A percentile compares a stretch with the other conserved stretches of the same genome.
Conservation (phyloP, 1,140 invertebrate species). For the Aplysia californica region DNA sequence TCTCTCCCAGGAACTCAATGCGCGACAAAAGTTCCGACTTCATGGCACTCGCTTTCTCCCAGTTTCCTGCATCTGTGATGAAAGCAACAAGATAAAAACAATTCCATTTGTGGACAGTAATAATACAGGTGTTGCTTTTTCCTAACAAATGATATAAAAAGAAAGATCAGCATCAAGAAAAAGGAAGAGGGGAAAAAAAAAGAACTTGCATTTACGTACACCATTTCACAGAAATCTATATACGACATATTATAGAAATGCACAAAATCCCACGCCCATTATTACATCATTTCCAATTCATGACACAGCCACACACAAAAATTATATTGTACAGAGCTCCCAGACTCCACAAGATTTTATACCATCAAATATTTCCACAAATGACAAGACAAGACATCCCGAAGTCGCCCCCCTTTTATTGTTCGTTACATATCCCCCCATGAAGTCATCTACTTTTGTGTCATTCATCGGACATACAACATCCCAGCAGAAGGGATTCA, state of each 20-base stretch:
- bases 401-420: no score
- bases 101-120: not conserved
- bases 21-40: constrained; percentile 89
- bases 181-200: no score
- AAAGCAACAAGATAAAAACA: not conserved
- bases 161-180: not conserved
- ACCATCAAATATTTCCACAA: no score
- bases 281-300: no score
- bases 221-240: not conserved
- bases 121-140: not conserved
- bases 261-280: not conserved
- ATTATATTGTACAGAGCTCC: no score
- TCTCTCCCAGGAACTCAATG: constrained; percentile 88
- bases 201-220: not conserved
- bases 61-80: constrained; percentile 21
- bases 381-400: no score
- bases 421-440: no score
- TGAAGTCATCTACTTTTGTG: no score
- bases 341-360: no score
- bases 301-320: no score
- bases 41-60: constrained; percentile 73
- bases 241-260: not conserved
- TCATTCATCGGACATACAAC: no score
- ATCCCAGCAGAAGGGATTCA: no score
- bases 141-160: not conserved